Evolutionary conservation across 2,113 vertebrate genomes (phyloP), one percentile per base, ranked within the genome.

Genomic region (Odontesthes bonariensis): DNA sequence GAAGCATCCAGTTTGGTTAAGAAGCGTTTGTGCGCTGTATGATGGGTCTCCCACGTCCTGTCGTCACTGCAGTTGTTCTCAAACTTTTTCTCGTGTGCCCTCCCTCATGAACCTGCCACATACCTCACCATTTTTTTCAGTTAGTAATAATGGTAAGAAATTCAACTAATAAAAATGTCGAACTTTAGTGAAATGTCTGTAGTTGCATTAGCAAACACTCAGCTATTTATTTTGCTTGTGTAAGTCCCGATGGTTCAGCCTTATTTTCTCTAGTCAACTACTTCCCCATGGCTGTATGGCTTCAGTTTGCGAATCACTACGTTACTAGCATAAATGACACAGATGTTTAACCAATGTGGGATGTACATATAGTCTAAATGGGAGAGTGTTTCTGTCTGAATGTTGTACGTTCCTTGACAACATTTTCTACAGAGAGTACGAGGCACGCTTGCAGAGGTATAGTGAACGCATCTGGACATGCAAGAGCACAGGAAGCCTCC

Each of bases 401-500:
- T 54, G 0, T 53, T 27, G 51, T 56, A 40, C 38, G 59, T 95
- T 95, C 97, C 96, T 97, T 98, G 92, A 99, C 92, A 63, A 27
- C 55, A 31, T 81, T 55, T 10, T 27, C 4, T 86, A 44, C 92
- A 99, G 98, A 93, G 98, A 99, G 72, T 99, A 97, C 0, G 97
- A 99, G 77, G 95, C 95, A 0, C 96, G 98, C 19, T 73, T 99
- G 58, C 91, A 95, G 84, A 94, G 94, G 38, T 99, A 99, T 86
- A 86, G 70, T 1, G 97, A 99, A 65, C 93, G 97, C 46, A 96
- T 99, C 81, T 99, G 98, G 98, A 99, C 97, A 0, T 99, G 98
- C 88, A 98, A 98, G 85, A 99, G 98, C 88, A 99, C 98, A 0
- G 98, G 97, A 85, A 99, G 98, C 93, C 95, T 87, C 85, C 98